These are phyloP conservation scores for Xiphorhynchus elegans DNA, from an alignment of 2,113 vertebrate genomes.

Conservation along the genomic window DNA sequence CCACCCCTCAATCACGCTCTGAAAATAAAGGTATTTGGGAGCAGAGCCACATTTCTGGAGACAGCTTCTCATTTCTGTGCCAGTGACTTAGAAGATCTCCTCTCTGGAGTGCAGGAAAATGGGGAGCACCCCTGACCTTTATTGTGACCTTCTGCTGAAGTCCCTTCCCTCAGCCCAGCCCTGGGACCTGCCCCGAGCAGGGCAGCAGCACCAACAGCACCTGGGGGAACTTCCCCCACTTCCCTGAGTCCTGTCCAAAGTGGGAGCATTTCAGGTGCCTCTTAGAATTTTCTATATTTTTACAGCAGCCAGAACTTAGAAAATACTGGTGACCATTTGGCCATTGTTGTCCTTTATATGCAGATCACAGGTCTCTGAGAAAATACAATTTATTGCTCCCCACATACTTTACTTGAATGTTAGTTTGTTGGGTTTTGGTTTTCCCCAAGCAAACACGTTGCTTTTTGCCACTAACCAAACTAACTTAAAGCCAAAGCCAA, in stretches of 20 bases:
- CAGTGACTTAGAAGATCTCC: background rate
- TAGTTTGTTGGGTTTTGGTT: background rate
- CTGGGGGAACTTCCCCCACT: background rate
- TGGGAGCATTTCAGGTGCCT: background rate
- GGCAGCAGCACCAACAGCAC: background rate
- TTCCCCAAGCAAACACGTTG: background rate
- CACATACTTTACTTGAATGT: background rate
- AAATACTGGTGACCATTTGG: background rate
- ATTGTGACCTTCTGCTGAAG: background rate
- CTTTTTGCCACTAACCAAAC: slow-evolving; percentile 72
- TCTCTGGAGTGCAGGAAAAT: background rate
- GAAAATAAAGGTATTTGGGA: slow-evolving; percentile 51
- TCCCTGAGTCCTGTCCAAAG: background rate
- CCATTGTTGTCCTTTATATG: background rate
- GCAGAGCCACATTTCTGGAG: slow-evolving; percentile 32
- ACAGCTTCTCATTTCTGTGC: slow-evolving; percentile 37
- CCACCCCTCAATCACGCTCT: background rate
- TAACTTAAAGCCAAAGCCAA: slow-evolving; percentile 61
- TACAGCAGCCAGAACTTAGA: background rate
- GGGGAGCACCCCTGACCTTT: background rate
- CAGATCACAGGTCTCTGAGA: background rate
- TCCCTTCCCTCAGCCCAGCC: background rate
- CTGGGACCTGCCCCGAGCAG: background rate
- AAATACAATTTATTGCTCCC: background rate
- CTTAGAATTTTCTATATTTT: background rate